Evolutionary conservation across 2,888 invertebrate species (phyloP), one percentile per base, ranked within the genome.

Genomic region (Disparrhopalites patrizii): DNA sequence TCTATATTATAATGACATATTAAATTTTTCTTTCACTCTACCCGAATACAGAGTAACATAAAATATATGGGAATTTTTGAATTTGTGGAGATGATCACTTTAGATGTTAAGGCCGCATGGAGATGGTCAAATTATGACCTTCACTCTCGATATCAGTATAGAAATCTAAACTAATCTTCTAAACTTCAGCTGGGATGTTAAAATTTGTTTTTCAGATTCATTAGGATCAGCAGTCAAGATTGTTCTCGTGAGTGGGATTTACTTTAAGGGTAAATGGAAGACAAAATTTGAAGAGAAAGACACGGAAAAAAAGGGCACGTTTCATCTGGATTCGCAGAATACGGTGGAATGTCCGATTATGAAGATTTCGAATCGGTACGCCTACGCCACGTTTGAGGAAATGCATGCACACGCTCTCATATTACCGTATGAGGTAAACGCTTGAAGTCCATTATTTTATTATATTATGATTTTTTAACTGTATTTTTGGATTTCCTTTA

Each of bases 281-380:
- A 60, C 70, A 8, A 64, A 67, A 36, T 74, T 74, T 50, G 60
- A 71, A 33, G 54, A 61, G 0, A 23, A 58, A 2, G 50, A 68
- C 3, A 81, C 79, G 1, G 43, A 68, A 54, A n/a, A n/a, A n/a
- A 74, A 77, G 15, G 68, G 68, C 31, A 68, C 73, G 2, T 81
- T 81, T 73, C 74, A 76, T 62, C 60, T 72, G 36, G 66, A 63
- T 36, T 69, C 68, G 8, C 67, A 52, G 1, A 67, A 70, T 23
- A 47, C 58, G 33, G 65, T 72, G 5, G 68, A 77, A 56, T 77
- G 79, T n/a, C 76, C 79, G 36, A 82, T 81, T 79, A 82, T 83
- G 81, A 68, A 73, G 31, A 76, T 76, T 38, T 74, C 74, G 13
- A 71, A 77, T 28, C 83, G 83, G 69, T 77, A 77, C 33, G 69